These are phyloP conservation scores for Gryon sp. DNA, from an alignment of 1,140 invertebrate genomes.

Conservation along the genomic window DNA sequence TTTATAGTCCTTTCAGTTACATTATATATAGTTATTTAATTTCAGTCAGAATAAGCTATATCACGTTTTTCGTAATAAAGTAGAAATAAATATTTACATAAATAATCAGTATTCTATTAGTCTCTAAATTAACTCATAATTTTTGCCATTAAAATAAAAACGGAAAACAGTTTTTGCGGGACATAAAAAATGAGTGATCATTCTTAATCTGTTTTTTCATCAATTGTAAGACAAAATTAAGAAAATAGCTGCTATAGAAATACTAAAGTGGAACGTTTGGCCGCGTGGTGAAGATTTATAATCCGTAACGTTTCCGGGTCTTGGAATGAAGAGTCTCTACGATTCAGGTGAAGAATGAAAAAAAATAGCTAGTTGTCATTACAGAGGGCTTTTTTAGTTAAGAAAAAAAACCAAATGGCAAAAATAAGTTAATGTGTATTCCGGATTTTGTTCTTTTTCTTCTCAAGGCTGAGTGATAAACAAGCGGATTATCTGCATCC, in stretches of 20 bases:
- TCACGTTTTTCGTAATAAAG: too few relatives aligned
- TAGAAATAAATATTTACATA: too few relatives aligned
- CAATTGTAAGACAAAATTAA: constrained; percentile 6
- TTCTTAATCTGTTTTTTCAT: constrained; percentile 2
- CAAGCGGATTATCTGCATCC: constrained; percentile 71
- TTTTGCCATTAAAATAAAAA: too few relatives aligned
- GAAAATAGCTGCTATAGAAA: not conserved
- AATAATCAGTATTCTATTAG: too few relatives aligned
- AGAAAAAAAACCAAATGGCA: constrained; percentile 25
- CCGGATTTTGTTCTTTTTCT: constrained; percentile 61
- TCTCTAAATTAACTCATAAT: too few relatives aligned
- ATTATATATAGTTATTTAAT: too few relatives aligned
- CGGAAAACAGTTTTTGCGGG: too few relatives aligned
- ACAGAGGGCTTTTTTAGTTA: constrained; percentile 32
- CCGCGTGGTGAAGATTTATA: constrained; percentile 67
- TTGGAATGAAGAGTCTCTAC: constrained; percentile 3
- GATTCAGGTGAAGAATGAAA: not conserved
- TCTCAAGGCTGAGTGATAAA: constrained; percentile 65
- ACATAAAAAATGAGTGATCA: too few relatives aligned
- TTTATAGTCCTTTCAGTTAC: too few relatives aligned
- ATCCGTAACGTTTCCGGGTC: constrained; percentile 73
- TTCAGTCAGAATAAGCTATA: too few relatives aligned
- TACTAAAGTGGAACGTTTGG: constrained; percentile 12
- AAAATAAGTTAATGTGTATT: constrained; percentile 30
- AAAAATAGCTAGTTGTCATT: constrained; percentile 29